Evolutionary conservation across 2,113 vertebrate genomes (phyloP).

Genomic region (Macrotus californicus): DNA sequence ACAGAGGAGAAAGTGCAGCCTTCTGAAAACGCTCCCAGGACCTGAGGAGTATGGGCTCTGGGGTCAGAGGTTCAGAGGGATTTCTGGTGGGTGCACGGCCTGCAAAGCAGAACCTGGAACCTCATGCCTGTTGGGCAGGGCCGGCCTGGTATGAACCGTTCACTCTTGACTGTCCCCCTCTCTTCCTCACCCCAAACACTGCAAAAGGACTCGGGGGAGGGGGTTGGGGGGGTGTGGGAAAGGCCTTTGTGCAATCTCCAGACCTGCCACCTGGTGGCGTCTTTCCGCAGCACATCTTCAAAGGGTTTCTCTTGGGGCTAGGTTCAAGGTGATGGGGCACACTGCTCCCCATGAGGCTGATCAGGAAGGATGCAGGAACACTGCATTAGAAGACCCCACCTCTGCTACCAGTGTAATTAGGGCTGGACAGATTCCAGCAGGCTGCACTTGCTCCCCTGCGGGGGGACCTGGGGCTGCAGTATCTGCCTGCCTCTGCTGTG

Average conservation of each 20-base stretch:
- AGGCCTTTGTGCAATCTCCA: background rate
- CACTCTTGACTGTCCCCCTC: background rate
- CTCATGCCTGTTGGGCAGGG: background rate
- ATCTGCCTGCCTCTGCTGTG: background rate
- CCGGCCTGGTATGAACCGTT: background rate
- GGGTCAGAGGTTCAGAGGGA: background rate
- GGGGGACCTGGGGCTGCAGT: background rate
- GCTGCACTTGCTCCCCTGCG: background rate
- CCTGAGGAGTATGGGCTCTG: background rate
- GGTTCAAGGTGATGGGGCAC: background rate
- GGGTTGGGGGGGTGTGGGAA: background rate
- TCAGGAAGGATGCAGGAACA: background rate
- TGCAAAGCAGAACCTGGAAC: background rate
- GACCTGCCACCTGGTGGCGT: slow-evolving; percentile 30
- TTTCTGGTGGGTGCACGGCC: background rate
- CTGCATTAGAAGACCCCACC: background rate
- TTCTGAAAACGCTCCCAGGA: background rate
- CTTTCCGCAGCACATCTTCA: background rate
- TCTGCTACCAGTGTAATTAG: background rate
- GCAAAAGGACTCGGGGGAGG: background rate
- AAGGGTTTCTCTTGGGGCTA: background rate
- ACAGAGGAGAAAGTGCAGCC: background rate
- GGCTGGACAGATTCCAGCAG: background rate
- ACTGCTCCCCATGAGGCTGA: background rate
- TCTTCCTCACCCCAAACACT: background rate